Percentiles rank a stretch among this genome's conserved stretches.
phyloP scores from a whole-genome alignment of 2,113 vertebrate species.

The Nesoenas mayeri region DNA sequence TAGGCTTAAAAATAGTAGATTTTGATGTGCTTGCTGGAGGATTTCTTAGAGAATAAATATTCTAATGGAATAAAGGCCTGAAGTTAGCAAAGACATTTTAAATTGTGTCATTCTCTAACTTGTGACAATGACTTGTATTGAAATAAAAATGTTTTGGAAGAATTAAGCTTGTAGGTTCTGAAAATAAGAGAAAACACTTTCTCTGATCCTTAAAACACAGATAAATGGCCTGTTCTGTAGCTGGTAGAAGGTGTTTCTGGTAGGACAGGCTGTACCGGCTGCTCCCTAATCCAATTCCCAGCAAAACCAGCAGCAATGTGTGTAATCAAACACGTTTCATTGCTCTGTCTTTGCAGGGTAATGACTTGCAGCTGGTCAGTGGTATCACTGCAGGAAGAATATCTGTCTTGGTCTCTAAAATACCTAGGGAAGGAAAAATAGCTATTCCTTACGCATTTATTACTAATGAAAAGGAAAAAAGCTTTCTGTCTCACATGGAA shows the following conservation, averaged over 20 bases:
- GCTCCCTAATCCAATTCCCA: background rate
- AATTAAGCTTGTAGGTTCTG: background rate
- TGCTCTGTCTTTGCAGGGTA: background rate
- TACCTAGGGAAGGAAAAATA: background rate
- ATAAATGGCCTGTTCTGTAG: background rate
- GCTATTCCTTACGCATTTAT: background rate
- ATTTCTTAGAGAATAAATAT: background rate
- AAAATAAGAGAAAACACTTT: background rate
- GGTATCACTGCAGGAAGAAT: background rate
- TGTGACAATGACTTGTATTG: background rate
- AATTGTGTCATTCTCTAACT: background rate
- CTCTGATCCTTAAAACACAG: background rate
- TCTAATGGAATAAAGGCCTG: background rate
- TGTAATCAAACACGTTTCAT: background rate
- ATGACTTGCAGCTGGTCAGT: background rate
- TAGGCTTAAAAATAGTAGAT: background rate
- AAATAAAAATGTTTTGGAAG: background rate
- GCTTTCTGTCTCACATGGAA: background rate
- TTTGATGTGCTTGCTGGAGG: background rate
- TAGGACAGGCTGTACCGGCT: background rate
- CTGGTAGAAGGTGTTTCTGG: background rate
- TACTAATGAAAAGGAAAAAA: background rate
- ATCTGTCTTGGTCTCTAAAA: background rate
- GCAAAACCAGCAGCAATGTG: background rate
- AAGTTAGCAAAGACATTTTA: background rate